phyloP scores from a whole-genome alignment of 2,797 vertebrate species.

The Hyperoplus lanceolatus region DNA sequence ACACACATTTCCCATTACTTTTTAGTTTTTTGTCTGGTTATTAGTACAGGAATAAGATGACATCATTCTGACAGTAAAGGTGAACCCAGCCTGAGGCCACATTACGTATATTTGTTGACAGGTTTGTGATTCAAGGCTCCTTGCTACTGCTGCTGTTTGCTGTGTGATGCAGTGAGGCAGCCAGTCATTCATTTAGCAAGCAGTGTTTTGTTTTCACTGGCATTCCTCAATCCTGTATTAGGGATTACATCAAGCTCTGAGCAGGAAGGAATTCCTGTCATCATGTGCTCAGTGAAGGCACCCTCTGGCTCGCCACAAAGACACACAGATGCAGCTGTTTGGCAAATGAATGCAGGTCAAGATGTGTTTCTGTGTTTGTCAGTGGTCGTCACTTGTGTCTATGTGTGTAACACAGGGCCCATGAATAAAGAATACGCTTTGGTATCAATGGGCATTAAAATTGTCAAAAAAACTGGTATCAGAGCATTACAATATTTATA shows the following conservation, averaged over 20 bases:
- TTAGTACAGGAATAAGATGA: not conserved
- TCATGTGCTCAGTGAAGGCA: conserved; percentile 79
- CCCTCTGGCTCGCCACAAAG: conserved; percentile 63
- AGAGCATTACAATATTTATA: conserved; percentile 5
- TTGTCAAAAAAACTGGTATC: not conserved
- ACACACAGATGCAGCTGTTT: conserved; percentile 67
- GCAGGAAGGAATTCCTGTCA: conserved; percentile 82
- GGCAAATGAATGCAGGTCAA: conserved; percentile 68
- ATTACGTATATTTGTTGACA: conserved; percentile 30
- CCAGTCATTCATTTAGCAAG: conserved; percentile 60
- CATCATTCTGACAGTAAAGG: not conserved
- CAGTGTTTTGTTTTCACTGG: conserved; percentile 65
- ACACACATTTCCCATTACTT: not conserved
- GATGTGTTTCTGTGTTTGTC: conserved; percentile 51
- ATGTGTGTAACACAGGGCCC: not conserved
- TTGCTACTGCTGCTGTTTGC: conserved; percentile 29
- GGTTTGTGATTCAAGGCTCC: conserved; percentile 28
- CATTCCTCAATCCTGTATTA: conserved; percentile 81
- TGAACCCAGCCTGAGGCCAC: conserved; percentile 25
- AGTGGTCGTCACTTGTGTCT: conserved; percentile 27
- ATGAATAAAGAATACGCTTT: not conserved
- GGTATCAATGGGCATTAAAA: not conserved
- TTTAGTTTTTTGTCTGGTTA: conserved; percentile 1
- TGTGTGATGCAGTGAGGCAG: conserved; percentile 38
- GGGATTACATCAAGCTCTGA: conserved; percentile 84